Conservation (phyloP, 2,888 invertebrate genomes). For the Timandra comae region DNA sequence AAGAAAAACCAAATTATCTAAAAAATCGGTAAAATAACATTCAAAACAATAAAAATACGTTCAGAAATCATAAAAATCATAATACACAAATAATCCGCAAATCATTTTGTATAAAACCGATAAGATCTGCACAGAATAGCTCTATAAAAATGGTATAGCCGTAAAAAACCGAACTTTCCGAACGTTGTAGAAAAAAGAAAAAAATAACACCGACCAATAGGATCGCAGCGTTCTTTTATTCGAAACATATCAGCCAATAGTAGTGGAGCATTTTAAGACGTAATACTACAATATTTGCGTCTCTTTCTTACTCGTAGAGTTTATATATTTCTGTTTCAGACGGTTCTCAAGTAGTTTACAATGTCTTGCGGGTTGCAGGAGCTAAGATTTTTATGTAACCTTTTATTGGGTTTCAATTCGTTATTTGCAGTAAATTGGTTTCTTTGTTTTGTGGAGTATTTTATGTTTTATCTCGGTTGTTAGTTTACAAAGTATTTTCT, state of each 20-base stretch:
- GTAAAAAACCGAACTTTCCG: conserved; percentile 28
- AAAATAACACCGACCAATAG: conserved; percentile 31
- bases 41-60: too few species aligned
- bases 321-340: too few species aligned
- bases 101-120: conserved; percentile 21
- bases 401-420: too few species aligned
- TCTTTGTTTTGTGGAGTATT: too few species aligned
- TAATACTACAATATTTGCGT: conserved; percentile 18
- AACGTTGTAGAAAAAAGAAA: conserved; percentile 28
- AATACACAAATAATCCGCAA: conserved; percentile 33
- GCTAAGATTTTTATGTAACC: too few species aligned
- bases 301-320: conserved; percentile 19
- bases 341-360: too few species aligned
- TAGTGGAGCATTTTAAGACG: conserved; percentile 29
- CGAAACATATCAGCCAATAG: conserved; percentile 46
- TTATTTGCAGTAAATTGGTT: too few species aligned
- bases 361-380: too few species aligned
- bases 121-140: conserved; percentile 48
- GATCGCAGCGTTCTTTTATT: conserved; percentile 29
- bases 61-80: conserved; percentile 14
- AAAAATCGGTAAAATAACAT: too few species aligned
- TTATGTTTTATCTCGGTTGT: too few species aligned
- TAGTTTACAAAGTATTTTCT: too few species aligned
- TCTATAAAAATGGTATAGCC: conserved; percentile 53
- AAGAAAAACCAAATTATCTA: too few species aligned